phyloP scores from a whole-genome alignment of 2,888 invertebrate species.

The Leptopilina myrica region DNA sequence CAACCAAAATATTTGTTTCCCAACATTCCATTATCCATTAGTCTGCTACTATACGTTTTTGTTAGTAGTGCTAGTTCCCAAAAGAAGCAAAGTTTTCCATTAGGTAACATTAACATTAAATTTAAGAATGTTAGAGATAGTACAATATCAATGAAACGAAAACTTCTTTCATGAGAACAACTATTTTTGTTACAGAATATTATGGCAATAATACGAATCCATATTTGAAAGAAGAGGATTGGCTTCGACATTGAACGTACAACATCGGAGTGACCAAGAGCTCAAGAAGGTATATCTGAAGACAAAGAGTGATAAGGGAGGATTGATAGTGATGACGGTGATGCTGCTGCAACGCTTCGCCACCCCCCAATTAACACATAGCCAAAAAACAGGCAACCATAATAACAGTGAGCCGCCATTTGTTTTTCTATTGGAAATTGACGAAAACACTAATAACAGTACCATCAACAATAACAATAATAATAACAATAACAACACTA shows the following conservation, averaged over 20 bases:
- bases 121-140: too few relatives aligned
- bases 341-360: constrained; percentile 77
- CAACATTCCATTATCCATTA: too few relatives aligned
- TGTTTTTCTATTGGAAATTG: constrained; percentile 69
- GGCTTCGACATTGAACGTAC: constrained; percentile 34
- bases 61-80: too few relatives aligned
- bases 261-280: constrained; percentile 42
- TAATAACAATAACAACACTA: constrained; percentile 54
- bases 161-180: background rate
- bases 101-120: too few relatives aligned
- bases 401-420: constrained; percentile 70
- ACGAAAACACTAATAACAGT: constrained; percentile 61
- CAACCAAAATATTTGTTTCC: too few relatives aligned
- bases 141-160: background rate
- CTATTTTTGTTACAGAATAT: constrained; percentile 10
- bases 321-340: constrained; percentile 75
- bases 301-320: constrained; percentile 60
- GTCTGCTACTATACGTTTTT: too few relatives aligned
- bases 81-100: too few relatives aligned
- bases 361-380: constrained; percentile 75
- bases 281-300: constrained; percentile 44
- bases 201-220: background rate
- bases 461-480: constrained; percentile 49
- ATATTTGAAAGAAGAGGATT: background rate
- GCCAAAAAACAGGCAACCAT: constrained; percentile 71